A percentile compares a stretch with the other conserved stretches of the same genome.
Conservation (phyloP, 2,113 vertebrate species). For the Plecturocebus donacophilus region DNA sequence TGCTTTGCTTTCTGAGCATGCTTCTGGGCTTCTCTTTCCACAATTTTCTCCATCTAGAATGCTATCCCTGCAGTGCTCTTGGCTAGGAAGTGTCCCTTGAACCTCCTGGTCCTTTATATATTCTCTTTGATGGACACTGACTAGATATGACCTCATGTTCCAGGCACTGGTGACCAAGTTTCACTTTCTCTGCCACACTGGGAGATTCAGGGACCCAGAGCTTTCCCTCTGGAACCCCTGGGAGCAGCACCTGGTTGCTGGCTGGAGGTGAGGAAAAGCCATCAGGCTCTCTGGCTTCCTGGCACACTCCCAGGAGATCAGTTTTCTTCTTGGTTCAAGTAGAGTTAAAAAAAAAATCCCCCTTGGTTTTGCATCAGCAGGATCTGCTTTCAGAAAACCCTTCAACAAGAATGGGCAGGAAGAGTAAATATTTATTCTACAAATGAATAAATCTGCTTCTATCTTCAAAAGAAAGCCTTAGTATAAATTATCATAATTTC, state of each 20-base stretch:
- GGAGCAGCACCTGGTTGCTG: slow-evolving; percentile 16
- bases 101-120: neutral
- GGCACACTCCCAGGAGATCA: slow-evolving; percentile 43
- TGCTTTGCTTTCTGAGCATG: neutral
- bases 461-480: slow-evolving; percentile 75
- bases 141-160: slow-evolving; percentile 5
- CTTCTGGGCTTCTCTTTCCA: neutral
- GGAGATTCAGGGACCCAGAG: neutral
- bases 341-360: slow-evolving; percentile 58
- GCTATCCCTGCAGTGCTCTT: neutral
- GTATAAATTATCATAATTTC: slow-evolving; percentile 76
- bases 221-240: neutral
- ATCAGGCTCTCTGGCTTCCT: neutral
- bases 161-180: neutral
- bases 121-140: neutral
- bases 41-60: neutral
- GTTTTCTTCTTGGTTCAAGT: slow-evolving; percentile 64
- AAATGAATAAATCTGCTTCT: slow-evolving; percentile 70
- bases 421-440: slow-evolving; percentile 76
- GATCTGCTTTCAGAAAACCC: slow-evolving; percentile 59
- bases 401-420: slow-evolving; percentile 69
- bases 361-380: slow-evolving; percentile 54
- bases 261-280: slow-evolving; percentile 15
- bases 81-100: neutral
- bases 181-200: neutral